Base-by-base conservation (phyloP, 2,888 invertebrate genomes). In the Rhingia rostrata region DNA sequence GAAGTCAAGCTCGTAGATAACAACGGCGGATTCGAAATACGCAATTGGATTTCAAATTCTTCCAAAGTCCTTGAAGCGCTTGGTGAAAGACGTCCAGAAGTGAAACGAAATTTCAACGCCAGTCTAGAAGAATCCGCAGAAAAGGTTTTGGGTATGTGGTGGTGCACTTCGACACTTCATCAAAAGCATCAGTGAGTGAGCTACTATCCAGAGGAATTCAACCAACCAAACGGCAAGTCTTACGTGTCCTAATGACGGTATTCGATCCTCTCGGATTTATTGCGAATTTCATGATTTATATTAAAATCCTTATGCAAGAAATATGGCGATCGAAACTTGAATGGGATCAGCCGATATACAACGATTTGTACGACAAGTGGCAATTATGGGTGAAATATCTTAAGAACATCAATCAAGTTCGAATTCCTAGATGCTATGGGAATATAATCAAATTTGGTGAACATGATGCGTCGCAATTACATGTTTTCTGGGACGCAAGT, bases 361-460 rank as follows among this genome's bases (percentile, higher is more conserved):
- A 41, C n/a, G n/a, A 39, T 3, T n/a, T 64, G 10, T 51, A 33
- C n/a, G 30, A 64, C 5, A 41, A 64, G 6, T 58, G 69, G 69
- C 30, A 43, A 4, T 4, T 47, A 10, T 69, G 69, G 69, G 37
- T 58, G 4, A 41, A 54, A 14, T 58, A 69, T n/a, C 33, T 67
- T 6, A 43, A 22, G 14, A 67, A 43, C 6, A 67, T 67, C 4
- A 14, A 33, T 9, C 41, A 35, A 30, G 22, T 67, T 4, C 10
- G 64, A 7, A 87, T 88, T 7, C 87, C 86, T 7, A 60, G 87
- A 35, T 87, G 86, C 22, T 87, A 87, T 12, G n/a, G 4, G 12
- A 6, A 47, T 22, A 14, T 39, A 30, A 45, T 2, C 1, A 6
- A 2, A 4, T 9, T n/a, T 3, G 7, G 14, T 35, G 33, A 14